Evolutionary conservation across 2,113 vertebrate species (phyloP).

Genomic region (Catharus fuscescens): DNA sequence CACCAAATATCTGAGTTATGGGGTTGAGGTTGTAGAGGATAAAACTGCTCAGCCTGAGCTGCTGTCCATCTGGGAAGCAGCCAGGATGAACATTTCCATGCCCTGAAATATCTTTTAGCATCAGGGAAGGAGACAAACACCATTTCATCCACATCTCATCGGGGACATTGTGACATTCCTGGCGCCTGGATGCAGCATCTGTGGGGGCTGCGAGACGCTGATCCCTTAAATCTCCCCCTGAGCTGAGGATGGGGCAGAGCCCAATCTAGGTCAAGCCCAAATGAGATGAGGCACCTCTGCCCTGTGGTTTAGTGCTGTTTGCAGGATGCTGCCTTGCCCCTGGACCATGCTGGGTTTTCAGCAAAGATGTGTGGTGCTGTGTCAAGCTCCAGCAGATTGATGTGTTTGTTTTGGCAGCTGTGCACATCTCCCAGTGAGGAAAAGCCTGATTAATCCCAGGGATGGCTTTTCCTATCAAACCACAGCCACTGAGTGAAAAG

Average conservation of each 20-base stretch:
- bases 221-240: background rate
- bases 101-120: background rate
- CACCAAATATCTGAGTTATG: fast-evolving
- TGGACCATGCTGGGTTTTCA: background rate
- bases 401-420: constrained; percentile 21
- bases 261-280: background rate
- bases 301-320: background rate
- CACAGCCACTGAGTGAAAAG: background rate
- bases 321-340: background rate
- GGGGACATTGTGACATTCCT: background rate
- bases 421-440: background rate
- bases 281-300: background rate
- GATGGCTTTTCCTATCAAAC: background rate
- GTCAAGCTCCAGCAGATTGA: background rate
- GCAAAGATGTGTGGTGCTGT: background rate
- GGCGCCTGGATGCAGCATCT: background rate
- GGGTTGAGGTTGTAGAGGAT: background rate
- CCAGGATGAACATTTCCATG: background rate
- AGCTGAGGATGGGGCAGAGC: background rate
- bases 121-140: background rate
- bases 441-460: background rate
- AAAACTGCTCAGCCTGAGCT: background rate
- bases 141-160: background rate
- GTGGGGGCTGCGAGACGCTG: background rate
- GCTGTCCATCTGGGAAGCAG: background rate